These are phyloP conservation scores for Drosophila mercatorum DNA, from an alignment of 2,888 invertebrate species.

Conservation along the genomic window DNA sequence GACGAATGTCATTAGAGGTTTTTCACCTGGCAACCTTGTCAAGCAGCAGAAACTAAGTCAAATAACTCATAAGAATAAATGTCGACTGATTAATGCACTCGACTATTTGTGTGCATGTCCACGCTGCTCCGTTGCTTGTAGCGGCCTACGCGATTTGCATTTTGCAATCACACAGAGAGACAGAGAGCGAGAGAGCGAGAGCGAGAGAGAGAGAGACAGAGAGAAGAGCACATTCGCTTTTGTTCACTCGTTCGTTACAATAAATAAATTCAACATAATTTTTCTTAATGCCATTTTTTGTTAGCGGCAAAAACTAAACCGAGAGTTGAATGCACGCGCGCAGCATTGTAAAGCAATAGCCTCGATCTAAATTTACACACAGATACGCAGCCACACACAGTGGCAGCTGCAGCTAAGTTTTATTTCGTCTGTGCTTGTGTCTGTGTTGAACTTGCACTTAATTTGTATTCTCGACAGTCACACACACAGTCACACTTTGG, in stretches of 20 bases:
- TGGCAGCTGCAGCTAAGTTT: slow-evolving; percentile 47
- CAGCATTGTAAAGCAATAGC: slow-evolving; percentile 84
- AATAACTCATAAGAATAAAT: slow-evolving; percentile 63
- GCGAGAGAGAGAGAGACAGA: not conserved
- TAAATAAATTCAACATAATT: slow-evolving; percentile 75
- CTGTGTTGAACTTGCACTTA: slow-evolving; percentile 74
- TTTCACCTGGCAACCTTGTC: slow-evolving; percentile 69
- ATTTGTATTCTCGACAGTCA: slow-evolving; percentile 50
- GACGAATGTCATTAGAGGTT: slow-evolving; percentile 67
- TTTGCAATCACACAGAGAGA: slow-evolving; percentile 34
- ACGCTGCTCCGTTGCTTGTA: slow-evolving; percentile 5
- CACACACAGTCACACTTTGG: slow-evolving; percentile 3
- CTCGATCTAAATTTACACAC: slow-evolving; percentile 84
- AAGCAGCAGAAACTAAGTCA: slow-evolving; percentile 50
- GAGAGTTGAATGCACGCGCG: slow-evolving; percentile 81
- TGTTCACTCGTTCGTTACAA: slow-evolving; percentile 42
- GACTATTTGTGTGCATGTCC: slow-evolving; percentile 5
- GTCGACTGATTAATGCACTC: slow-evolving; percentile 42
- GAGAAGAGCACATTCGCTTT: slow-evolving; percentile 18
- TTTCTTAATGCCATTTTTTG: slow-evolving; percentile 56
- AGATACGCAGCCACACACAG: slow-evolving; percentile 51
- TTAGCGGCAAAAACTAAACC: slow-evolving; percentile 48
- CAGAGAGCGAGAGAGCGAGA: slow-evolving; percentile 7
- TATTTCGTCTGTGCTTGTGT: slow-evolving; percentile 32
- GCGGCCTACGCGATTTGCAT: slow-evolving; percentile 61